phyloP scores from a whole-genome alignment of 2,113 vertebrate species.

The Thamnophis sirtalis region DNA sequence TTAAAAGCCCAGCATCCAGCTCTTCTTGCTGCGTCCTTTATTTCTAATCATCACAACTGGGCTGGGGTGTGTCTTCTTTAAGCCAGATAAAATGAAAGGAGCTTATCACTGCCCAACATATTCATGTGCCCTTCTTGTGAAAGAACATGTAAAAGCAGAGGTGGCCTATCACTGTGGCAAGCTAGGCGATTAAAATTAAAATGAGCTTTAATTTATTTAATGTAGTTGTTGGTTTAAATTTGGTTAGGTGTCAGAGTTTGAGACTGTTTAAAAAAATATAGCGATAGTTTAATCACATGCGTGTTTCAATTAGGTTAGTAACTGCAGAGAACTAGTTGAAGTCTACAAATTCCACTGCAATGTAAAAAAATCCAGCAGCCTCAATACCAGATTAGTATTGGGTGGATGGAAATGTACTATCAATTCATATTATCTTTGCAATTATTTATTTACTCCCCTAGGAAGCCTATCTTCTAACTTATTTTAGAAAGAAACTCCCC shows the following conservation, averaged over 20 bases:
- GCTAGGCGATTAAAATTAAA: neutral
- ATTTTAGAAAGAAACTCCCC: neutral
- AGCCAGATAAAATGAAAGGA: neutral
- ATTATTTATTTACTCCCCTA: neutral
- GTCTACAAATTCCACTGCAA: neutral
- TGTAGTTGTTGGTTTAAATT: neutral
- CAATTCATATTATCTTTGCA: neutral
- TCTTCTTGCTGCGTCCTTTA: neutral
- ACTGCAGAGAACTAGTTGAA: neutral
- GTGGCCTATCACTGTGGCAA: neutral
- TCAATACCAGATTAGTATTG: neutral
- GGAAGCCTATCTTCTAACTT: neutral
- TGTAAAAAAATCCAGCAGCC: neutral
- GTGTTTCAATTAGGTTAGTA: neutral
- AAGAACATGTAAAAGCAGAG: neutral
- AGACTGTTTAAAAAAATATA: neutral
- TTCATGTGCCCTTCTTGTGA: neutral
- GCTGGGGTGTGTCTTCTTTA: neutral
- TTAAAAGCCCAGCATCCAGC: neutral
- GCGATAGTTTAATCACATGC: neutral
- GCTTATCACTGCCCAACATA: slow-evolving; percentile 9
- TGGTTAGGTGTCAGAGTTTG: neutral
- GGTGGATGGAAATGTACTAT: neutral
- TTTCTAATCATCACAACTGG: neutral
- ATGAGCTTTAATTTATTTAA: neutral